Evolutionary conservation across 1,140 invertebrate genomes (phyloP), one percentile per base, ranked within the genome.

Genomic region (Trichogramma pretiosum): DNA sequence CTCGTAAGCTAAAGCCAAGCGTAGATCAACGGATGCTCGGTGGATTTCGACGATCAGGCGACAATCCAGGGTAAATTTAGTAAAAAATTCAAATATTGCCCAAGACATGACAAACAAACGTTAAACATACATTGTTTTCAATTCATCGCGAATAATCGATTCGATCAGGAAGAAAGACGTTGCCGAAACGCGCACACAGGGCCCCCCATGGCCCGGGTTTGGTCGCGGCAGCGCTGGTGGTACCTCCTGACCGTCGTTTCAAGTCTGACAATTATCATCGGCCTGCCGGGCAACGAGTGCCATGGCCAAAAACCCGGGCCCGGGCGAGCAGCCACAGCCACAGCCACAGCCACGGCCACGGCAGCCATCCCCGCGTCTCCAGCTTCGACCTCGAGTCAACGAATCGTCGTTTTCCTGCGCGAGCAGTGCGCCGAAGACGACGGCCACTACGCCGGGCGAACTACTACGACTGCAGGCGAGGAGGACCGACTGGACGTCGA

Each of bases 171-270:
- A 30, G 35, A 32, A 46, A 46, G 18, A 46, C 21, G 44, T 26
- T 36, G 34, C 22, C 30, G 23, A 19, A 28, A 18, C 26, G 53
- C 43, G 50, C 44, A 50, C 16, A 49, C 51, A 32, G 54, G 62
- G 67, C 62, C n/a, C n/a, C n/a, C 63, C 61, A 71, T 71, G 68
- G 68, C 66, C 67, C 62, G 66, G 54, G 61, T 61, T 54, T 65
- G 58, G 62, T 62, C 60, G 48, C 58, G 56, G 54, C 58, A 64
- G 60, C 55, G 60, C 55, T 62, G 65, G 63, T 64, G 64, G 64
- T 71, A 64, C 64, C 56, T 70, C 55, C 55, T 64, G 59, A 54
- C 68, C 54, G 57, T 62, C 52, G 56, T n/a, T n/a, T n/a, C n/a
- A n/a, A n/a, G n/a, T n/a, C n/a, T n/a, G n/a, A n/a, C 57, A 57